A percentile compares a stretch with the other conserved stretches of the same genome.
phyloP scores from a whole-genome alignment of 1,140 invertebrate species.

The Colletes gigas region DNA sequence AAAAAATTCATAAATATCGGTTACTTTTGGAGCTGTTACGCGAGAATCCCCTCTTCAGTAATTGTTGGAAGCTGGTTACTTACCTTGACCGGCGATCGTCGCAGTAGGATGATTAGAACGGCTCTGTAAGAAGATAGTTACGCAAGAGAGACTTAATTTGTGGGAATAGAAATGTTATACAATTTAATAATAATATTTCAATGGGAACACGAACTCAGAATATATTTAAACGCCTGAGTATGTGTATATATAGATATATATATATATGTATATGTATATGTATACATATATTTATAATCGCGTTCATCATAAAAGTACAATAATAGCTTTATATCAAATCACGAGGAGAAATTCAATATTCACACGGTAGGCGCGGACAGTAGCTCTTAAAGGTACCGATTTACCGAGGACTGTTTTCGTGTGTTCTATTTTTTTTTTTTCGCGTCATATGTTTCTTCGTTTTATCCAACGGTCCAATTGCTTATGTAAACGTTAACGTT shows the following conservation, averaged over 20 bases:
- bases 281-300: conserved; percentile 79
- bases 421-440: neutral
- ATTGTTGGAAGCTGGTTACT: conserved; percentile 26
- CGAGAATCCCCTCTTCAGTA: no score
- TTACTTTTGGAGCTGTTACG: no score
- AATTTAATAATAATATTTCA: conserved; percentile 23
- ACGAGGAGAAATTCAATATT: conserved; percentile 78
- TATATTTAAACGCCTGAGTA: conserved; percentile 44
- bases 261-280: conserved; percentile 65
- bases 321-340: conserved; percentile 80
- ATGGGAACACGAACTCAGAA: conserved; percentile 44
- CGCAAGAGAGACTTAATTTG: neutral
- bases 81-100: conserved; percentile 34
- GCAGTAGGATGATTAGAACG: no score
- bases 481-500: no score
- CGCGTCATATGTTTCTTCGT: neutral
- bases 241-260: conserved; percentile 35
- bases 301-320: conserved; percentile 80
- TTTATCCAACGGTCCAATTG: conserved; percentile 6
- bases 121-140: neutral
- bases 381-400: conserved; percentile 70
- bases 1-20: no score
- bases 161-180: neutral
- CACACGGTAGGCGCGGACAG: conserved; percentile 72
- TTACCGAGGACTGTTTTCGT: conserved; percentile 54